These are phyloP conservation scores for Hippocampus abdominalis DNA, from an alignment of 2,113 vertebrate genomes.

Conservation along the genomic window DNA sequence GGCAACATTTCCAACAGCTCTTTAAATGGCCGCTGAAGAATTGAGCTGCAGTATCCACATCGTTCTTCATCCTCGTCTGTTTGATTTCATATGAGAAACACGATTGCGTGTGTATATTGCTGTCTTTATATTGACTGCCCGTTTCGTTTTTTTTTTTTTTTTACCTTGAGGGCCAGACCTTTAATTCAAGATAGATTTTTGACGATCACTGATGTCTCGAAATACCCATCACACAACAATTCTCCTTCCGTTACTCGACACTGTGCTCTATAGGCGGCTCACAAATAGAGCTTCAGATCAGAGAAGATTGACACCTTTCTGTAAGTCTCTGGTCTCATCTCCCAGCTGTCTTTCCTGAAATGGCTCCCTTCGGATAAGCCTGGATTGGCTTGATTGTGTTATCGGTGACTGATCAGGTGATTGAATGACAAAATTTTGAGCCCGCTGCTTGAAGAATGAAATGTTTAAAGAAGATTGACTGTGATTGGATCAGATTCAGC, in stretches of 20 bases:
- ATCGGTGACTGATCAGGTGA: slow-evolving; percentile 69
- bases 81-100: slow-evolving; percentile 12
- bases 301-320: slow-evolving; percentile 67
- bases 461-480: slow-evolving; percentile 71
- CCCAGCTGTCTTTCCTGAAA: slow-evolving; percentile 61
- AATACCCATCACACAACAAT: slow-evolving; percentile 28
- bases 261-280: slow-evolving; percentile 28
- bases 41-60: slow-evolving; percentile 38
- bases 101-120: not conserved
- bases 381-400: slow-evolving; percentile 72
- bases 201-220: slow-evolving; percentile 30
- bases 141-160: slow-evolving; percentile 18
- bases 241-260: slow-evolving; percentile 10
- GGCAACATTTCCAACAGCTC: slow-evolving; percentile 59
- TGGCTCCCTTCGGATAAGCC: slow-evolving; percentile 65
- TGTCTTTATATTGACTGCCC: slow-evolving; percentile 16
- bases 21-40: slow-evolving; percentile 65
- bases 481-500: slow-evolving; percentile 70
- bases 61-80: slow-evolving; percentile 9
- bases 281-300: slow-evolving; percentile 55
- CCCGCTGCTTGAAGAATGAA: slow-evolving; percentile 67
- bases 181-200: slow-evolving; percentile 39
- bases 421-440: slow-evolving; percentile 72
- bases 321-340: slow-evolving; percentile 58
- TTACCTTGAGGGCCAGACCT: slow-evolving; percentile 26